Base-by-base conservation (phyloP, 2,888 invertebrate genomes). In the Drosophila prostipennis region DNA sequence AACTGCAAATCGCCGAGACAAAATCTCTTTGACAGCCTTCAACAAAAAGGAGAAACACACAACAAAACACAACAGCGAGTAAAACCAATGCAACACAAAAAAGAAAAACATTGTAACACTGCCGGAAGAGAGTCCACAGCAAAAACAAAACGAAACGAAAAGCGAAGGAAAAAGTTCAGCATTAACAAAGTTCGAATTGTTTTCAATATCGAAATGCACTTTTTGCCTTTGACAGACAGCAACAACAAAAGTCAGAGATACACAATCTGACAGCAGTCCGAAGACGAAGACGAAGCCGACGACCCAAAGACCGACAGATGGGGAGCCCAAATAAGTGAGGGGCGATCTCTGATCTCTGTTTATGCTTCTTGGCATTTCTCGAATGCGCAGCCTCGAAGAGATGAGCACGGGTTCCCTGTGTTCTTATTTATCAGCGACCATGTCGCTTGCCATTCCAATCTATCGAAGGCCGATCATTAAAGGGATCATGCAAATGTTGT, bases 91-190 rank as follows among this genome's bases (percentile, higher is more conserved):
- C 80, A 82, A 82, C 83, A 72, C 2, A 23, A 2, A 23, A 26
- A 26, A 26, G 6, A 26, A 72, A 85, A 80, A 82, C 73, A 85
- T 76, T 82, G 86, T 83, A 74, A 59, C 83, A 71, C 80, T 86
- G 80, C 88, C 88, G 88, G 88, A 86, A 82, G 86, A 87, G 72
- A 78, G 82, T 72, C 74, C 72, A 67, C 53, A 52, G 34, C 40
- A 45, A 56, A 57, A 49, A 49, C 37, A 58, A 52, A 43, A 45
- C 32, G 16, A 63, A 42, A 48, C 32, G 16, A 63, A 42, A 48
- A 34, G 36, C 32, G 37, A 32, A 19, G 32, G 52, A 36, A 71
- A 70, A 74, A 72, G 68, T 69, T 64, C 64, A 78, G 57, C 67
- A 68, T 37, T 42, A 56, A 73, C 55, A 65, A 42, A 72, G 74